Conservation (phyloP, 2,888 invertebrate species). For the Zele albiditarsus region DNA sequence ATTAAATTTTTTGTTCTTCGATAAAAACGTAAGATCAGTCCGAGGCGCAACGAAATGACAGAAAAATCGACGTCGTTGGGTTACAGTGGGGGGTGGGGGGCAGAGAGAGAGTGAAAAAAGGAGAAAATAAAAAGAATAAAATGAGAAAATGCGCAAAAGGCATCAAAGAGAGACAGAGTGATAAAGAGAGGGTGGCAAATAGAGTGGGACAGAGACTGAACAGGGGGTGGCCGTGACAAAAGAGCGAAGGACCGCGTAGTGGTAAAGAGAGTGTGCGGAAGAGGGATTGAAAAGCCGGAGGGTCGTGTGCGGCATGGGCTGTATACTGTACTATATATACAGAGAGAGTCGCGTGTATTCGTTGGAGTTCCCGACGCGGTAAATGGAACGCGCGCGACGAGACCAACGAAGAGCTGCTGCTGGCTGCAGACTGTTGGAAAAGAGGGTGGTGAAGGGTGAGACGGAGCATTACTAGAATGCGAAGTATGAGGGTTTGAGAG, state of each 20-base stretch:
- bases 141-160: constrained; percentile 2
- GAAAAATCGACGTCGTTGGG: neutral
- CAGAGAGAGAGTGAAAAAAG: neutral
- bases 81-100: neutral
- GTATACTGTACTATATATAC: neutral
- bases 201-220: constrained; percentile 68
- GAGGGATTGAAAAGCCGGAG: constrained; percentile 49
- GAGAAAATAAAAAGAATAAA: constrained; percentile 6
- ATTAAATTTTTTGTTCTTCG: constrained; percentile 1
- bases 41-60: neutral
- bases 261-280: constrained; percentile 52
- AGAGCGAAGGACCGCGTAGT: constrained; percentile 63
- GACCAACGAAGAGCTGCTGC: constrained; percentile 43
- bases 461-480: constrained; percentile 34
- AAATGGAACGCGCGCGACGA: constrained; percentile 50
- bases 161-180: constrained; percentile 12
- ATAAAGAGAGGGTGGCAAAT: constrained; percentile 56
- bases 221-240: constrained; percentile 69
- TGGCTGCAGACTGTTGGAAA: constrained; percentile 45
- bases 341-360: constrained; percentile 15
- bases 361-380: constrained; percentile 36
- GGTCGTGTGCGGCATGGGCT: constrained; percentile 42
- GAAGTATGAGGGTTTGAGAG: constrained; percentile 58
- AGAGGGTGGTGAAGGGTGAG: constrained; percentile 32
- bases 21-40: neutral